phyloP scores from a whole-genome alignment of 64 coral and sea anemone genomes.

The Montipora foliosa region DNA sequence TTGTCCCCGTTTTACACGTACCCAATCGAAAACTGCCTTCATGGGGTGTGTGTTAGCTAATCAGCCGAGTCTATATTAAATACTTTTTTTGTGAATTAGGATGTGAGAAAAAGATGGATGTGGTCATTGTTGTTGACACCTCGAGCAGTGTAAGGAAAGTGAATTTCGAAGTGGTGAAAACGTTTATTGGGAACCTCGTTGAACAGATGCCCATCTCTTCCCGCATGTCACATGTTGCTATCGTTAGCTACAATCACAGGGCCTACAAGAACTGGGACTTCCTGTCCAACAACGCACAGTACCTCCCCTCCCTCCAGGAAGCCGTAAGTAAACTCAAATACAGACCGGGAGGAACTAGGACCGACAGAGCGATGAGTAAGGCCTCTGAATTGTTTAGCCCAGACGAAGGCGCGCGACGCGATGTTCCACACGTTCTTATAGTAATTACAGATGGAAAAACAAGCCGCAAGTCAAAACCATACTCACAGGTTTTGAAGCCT shows the following conservation, averaged over 20 bases:
- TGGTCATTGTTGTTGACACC: constrained; percentile 51
- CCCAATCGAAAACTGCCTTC: too few relatives aligned
- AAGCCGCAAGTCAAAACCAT: background rate
- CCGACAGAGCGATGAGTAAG: constrained; percentile 7
- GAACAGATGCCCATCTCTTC: background rate
- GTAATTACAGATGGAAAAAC: constrained; percentile 68
- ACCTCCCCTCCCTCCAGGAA: background rate
- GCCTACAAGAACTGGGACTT: constrained; percentile 35
- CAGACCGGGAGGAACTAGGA: constrained; percentile 55
- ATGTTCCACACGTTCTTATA: constrained; percentile 9
- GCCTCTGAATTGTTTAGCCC: background rate
- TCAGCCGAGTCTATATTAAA: background rate
- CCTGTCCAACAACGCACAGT: background rate
- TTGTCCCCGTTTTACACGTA: too few relatives aligned
- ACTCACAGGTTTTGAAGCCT: background rate
- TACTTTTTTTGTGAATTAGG: background rate
- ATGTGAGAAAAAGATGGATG: constrained; percentile 50
- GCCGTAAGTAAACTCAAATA: constrained; percentile 1
- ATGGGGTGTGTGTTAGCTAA: too few relatives aligned
- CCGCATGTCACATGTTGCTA: constrained; percentile 17
- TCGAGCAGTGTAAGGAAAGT: constrained; percentile 8
- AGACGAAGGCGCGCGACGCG: background rate
- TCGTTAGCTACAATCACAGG: constrained; percentile 48
- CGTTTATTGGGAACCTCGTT: background rate
- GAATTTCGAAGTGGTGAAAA: constrained; percentile 33